These are phyloP conservation scores for Astreopora myriophthalma DNA, from an alignment of 64 coral and sea anemone genomes.

Conservation along the genomic window DNA sequence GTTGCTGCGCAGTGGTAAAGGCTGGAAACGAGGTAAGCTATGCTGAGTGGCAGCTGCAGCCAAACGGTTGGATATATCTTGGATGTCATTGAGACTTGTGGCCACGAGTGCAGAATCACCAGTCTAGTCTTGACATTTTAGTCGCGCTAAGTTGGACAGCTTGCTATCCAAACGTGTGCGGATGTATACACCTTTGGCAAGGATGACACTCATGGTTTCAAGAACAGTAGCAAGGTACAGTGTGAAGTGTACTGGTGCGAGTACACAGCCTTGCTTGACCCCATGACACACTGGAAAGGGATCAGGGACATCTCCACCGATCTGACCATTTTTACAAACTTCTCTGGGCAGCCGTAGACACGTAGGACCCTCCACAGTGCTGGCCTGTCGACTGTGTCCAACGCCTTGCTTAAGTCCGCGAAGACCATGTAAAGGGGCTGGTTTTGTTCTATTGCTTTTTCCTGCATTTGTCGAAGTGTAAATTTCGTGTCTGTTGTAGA, in stretches of 20 bases:
- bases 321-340: neutral
- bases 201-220: neutral
- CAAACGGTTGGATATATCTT: no score
- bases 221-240: neutral
- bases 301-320: neutral
- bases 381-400: neutral
- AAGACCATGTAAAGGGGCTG: neutral
- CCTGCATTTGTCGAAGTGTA: no score
- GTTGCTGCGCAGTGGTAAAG: no score
- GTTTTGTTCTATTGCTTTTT: no score
- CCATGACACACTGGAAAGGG: neutral
- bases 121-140: no score
- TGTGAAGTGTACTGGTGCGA: neutral
- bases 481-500: no score
- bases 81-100: no score
- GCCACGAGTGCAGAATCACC: neutral
- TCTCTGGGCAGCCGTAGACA: neutral
- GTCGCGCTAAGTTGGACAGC: conserved; percentile 25
- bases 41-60: no score
- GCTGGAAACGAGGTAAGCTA: no score
- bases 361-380: neutral
- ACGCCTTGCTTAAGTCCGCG: neutral
- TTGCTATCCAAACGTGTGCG: neutral
- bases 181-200: conserved; percentile 1
- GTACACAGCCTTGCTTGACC: neutral